A percentile compares a stretch with the other conserved stretches of the same genome.
These are phyloP conservation scores for Clanis bilineata DNA, from an alignment of 2,888 invertebrate genomes.

Conservation along the genomic window DNA sequence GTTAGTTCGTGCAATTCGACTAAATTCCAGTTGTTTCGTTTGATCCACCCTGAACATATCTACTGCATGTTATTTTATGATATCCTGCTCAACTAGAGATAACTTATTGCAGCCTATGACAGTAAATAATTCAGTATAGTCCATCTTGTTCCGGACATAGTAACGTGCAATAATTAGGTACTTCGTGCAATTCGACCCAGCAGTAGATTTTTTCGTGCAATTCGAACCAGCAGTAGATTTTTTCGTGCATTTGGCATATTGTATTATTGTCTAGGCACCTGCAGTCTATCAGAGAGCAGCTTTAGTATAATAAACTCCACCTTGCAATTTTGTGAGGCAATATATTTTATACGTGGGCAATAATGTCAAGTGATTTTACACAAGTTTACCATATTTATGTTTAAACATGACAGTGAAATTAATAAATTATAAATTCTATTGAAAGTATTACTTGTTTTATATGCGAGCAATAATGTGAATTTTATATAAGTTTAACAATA, in stretches of 20 bases:
- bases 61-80: not conserved
- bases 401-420: not conserved
- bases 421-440: not conserved
- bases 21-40: not conserved
- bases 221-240: not conserved
- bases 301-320: not conserved
- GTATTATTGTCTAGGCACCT: not conserved
- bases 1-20: not conserved
- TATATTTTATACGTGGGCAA: slow-evolving; percentile 5
- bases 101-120: not conserved
- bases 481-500: too few relatives aligned
- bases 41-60: not conserved
- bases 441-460: not conserved
- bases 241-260: not conserved
- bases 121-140: too few relatives aligned
- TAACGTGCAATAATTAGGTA: too few relatives aligned
- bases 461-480: too few relatives aligned
- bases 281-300: not conserved
- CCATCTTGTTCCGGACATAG: too few relatives aligned
- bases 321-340: not conserved
- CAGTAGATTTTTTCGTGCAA: not conserved
- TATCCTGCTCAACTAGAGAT: not conserved
- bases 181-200: too few relatives aligned
- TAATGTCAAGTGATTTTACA: not conserved
- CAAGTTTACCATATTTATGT: slow-evolving; percentile 4